Conservation (phyloP, 2,888 invertebrate genomes). For the Drosophila longiperda region DNA sequence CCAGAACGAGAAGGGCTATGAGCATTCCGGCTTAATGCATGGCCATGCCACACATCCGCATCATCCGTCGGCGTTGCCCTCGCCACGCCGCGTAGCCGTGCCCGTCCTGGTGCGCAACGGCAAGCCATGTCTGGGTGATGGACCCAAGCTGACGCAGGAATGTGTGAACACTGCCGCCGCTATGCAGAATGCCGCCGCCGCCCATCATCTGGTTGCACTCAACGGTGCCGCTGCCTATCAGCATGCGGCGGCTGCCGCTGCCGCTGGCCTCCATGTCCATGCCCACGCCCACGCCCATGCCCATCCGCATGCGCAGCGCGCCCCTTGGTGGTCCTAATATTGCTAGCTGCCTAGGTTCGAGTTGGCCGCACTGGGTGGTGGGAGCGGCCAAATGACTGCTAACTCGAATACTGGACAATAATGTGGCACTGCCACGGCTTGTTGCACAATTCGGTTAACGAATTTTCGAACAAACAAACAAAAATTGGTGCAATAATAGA, state of each 20-base stretch:
- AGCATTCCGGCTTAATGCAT: conserved; percentile 85
- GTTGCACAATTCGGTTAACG: conserved; percentile 18
- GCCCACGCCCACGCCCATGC: conserved; percentile 72
- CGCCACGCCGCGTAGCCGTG: conserved; percentile 96
- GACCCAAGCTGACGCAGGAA: conserved; percentile 85
- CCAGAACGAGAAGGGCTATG: conserved; percentile 95
- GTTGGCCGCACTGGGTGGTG: conserved; percentile 24
- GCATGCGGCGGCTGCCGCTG: conserved; percentile 84
- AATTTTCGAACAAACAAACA: conserved; percentile 36
- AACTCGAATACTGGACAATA: conserved; percentile 83
- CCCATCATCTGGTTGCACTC: conserved; percentile 71
- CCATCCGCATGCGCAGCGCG: conserved; percentile 75
- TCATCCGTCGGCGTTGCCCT: conserved; percentile 88
- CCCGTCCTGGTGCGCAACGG: conserved; percentile 98
- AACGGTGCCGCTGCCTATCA: conserved; percentile 81
- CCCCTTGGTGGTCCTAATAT: conserved; percentile 85
- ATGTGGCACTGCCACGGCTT: conserved; percentile 10
- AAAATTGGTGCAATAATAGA: conserved; percentile 74
- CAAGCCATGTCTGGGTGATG: conserved; percentile 92
- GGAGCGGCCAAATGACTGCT: conserved; percentile 30
- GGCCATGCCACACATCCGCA: conserved; percentile 79
- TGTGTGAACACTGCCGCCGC: conserved; percentile 85
- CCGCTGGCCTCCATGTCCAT: conserved; percentile 84
- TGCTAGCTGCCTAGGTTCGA: conserved; percentile 63
- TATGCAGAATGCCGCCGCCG: conserved; percentile 83